A percentile compares a stretch with the other conserved stretches of the same genome.
phyloP scores from a whole-genome alignment of 2,113 vertebrate species.

The Xenotilapia longispinis region DNA sequence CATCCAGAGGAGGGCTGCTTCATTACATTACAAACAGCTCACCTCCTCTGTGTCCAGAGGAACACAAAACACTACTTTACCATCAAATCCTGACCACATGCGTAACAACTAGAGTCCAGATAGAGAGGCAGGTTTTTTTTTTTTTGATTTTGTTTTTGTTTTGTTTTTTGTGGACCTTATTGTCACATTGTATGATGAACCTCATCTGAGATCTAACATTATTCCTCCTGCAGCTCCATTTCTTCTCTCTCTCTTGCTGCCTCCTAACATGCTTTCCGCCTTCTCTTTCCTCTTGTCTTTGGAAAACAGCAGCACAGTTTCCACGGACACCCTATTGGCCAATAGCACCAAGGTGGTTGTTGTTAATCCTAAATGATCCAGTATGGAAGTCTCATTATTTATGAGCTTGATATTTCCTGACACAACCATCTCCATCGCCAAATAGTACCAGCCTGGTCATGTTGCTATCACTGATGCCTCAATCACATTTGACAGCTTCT shows the following conservation, averaged over 20 bases:
- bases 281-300: neutral
- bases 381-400: neutral
- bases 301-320: neutral
- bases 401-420: neutral
- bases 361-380: neutral
- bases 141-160: neutral
- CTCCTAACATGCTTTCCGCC: fast-evolving
- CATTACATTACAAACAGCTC: neutral
- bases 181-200: neutral
- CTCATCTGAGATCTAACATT: neutral
- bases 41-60: neutral
- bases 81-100: neutral
- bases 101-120: neutral
- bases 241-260: neutral
- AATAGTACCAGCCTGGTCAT: neutral
- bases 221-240: neutral
- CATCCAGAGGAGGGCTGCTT: neutral
- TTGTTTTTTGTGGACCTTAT: neutral
- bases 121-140: neutral
- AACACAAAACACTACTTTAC: neutral
- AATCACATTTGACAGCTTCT: neutral
- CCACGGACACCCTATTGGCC: neutral
- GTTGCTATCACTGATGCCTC: neutral
- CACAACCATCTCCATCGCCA: neutral
- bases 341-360: neutral